Base-by-base conservation (phyloP, 2,888 invertebrate genomes). In the Meghimatium bilineatum region DNA sequence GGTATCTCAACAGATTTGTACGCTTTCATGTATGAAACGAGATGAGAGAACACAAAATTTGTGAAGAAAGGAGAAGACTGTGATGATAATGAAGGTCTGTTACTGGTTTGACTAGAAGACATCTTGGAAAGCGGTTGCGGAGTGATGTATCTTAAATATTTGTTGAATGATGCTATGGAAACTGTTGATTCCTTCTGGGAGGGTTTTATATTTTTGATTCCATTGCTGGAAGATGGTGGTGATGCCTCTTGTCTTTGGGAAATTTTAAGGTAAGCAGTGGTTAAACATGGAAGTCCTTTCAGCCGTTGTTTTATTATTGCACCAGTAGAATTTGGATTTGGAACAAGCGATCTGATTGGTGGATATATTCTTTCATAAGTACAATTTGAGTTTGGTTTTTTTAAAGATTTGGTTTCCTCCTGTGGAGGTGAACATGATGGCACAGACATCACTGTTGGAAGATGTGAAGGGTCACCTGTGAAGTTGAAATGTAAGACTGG, bases 251-350 rank as follows among this genome's bases (percentile, higher is more conserved):
- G n/a, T 2, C 26, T 26, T 63, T 77, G 60, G 26, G 60, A 34
- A 1, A 78, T 29, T 44, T 66, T 63, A 14, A 75, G 17, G 17
- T 82, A 75, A 32, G 75, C 75, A 1, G 75, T 12, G 34, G 20
- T 75, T 34, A 82, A 75, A 32, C 75, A 67, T 1, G 82, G 82
- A 20, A 82, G 67, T 32, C 66, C 75, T 44, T 52, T 74, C 10
- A 71, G 36, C n/a, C 84, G 29, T 38, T 84, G 84, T 74, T 84
- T 84, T 26, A 84, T 84, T 0, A 84, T 75, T 17, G 80, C 79
- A 14, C 84, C 84, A 17, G 56, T 26, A n/a, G 84, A 84, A 29
- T 67, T 80, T 12, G 67, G 23, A 49, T 52, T 74, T n/a, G 84
- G 67, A 32, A 84, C 10, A 0, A 84, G 67, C 5, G 84, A 80